Evolutionary conservation across 2,113 vertebrate species (phyloP).

Genomic region (Dromiciops gliroides): DNA sequence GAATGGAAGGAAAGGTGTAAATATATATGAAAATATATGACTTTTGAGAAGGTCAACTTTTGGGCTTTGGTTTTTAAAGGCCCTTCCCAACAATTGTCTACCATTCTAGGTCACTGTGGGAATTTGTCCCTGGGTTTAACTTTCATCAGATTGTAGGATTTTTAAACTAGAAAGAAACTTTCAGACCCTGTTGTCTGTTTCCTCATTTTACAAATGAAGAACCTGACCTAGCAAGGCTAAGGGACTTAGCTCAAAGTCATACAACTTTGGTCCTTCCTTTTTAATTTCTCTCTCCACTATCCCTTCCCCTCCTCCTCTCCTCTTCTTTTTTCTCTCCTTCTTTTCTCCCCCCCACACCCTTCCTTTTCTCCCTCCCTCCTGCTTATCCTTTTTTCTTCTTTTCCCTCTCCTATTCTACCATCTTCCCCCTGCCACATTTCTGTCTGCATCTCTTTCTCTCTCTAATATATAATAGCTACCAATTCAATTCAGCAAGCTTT

Average conservation of each 20-base stretch:
- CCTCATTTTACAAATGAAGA: neutral
- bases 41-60: neutral
- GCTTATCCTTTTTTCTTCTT: neutral
- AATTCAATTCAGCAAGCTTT: neutral
- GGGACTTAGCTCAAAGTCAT: neutral
- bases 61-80: neutral
- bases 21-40: neutral
- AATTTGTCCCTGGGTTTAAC: neutral
- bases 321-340: too few species aligned
- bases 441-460: neutral
- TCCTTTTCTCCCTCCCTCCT: neutral
- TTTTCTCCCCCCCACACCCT: too few species aligned
- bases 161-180: neutral
- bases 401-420: neutral
- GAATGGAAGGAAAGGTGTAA: neutral
- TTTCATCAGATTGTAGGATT: neutral
- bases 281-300: neutral
- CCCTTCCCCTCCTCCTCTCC: neutral
- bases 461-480: neutral
- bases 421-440: neutral
- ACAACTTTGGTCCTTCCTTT: neutral
- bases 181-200: neutral
- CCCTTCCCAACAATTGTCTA: neutral
- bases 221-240: neutral
- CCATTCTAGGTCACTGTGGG: neutral